Conservation (phyloP, 2,797 vertebrate species). For the Neostethus bicornis region DNA sequence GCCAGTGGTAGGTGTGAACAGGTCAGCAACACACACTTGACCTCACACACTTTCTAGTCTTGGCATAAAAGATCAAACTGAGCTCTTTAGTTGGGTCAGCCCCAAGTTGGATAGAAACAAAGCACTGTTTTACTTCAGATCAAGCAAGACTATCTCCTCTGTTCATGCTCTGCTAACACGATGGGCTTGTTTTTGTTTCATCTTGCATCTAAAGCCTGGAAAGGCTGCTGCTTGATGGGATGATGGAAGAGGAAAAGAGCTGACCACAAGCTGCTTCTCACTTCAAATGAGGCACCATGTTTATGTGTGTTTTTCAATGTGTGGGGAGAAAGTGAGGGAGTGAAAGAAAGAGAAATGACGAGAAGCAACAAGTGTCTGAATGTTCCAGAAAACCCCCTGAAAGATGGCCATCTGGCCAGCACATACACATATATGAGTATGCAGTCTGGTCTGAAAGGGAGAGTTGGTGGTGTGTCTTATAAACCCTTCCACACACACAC, state of each 20-base stretch:
- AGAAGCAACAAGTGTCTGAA: constrained; percentile 77
- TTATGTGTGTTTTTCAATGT: constrained; percentile 27
- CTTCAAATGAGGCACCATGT: constrained; percentile 64
- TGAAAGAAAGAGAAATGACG: constrained; percentile 51
- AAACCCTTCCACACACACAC: constrained; percentile 37
- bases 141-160: constrained; percentile 24
- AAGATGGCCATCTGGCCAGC: constrained; percentile 57
- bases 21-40: constrained; percentile 34
- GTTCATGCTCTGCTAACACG: constrained; percentile 21
- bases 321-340: constrained; percentile 10
- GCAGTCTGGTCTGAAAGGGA: constrained; percentile 60
- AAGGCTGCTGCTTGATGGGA: constrained; percentile 58
- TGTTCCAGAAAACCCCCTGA: constrained; percentile 75
- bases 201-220: constrained; percentile 59
- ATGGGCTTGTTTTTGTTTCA: constrained; percentile 55
- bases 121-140: constrained; percentile 9
- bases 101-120: constrained; percentile 21
- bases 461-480: constrained; percentile 46
- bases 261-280: constrained; percentile 77
- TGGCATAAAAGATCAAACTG: constrained; percentile 8
- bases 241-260: constrained; percentile 60
- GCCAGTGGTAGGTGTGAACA: not conserved
- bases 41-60: constrained; percentile 20
- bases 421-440: constrained; percentile 47
- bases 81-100: no score